Base-by-base conservation (phyloP, 1,140 invertebrate genomes). In the Drosophila nigrodunni region DNA sequence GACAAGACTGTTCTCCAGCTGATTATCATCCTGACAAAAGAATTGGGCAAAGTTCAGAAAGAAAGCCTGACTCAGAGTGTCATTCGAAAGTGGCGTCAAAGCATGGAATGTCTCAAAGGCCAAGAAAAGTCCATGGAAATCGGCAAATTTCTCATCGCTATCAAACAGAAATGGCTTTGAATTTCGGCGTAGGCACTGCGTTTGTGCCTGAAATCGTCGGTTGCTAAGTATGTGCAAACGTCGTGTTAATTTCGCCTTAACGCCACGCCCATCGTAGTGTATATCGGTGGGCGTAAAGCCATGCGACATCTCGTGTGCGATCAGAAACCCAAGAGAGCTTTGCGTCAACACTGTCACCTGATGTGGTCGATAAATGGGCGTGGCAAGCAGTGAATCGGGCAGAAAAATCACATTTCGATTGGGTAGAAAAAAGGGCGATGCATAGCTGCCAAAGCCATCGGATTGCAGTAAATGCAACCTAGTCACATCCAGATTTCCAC, bases 231-330 rank as follows among this genome's bases (percentile, higher is more conserved):
- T 30, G 11, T 13, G 50, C 10, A 1, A 0, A 13, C 1, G 0
- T 1, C 13, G 8, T 2, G 0, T 2, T 0, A 21, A 21, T 1
- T 0, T 30, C 5, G 18, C 54, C 41, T 2, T 1, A 8, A 6
- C 13, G 4, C 82, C 82, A 9, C 44, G 37, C 0, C 47, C 49
- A 61, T 70, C 47, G 15, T 43, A 58, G 2, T 2, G 0, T 0
- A 68, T 49, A 0, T 41, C 58, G 6, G 21, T 66, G n/a, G 68
- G 74, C 3, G 50, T 21, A 10, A 88, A 83, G 34, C 76, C 77
- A 7, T 87, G 83, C 4, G 69, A 69, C 6, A 87, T 52, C 57
- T 87, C 83, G 52, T 87, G 83, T 0, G 66, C 77, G 2, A 87
- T 62, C 9, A 87, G 55, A 10, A 78, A 89, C 8, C 85, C 85